Conservation (phyloP, 2,113 vertebrate species). For the Laterallus jamaicensis region DNA sequence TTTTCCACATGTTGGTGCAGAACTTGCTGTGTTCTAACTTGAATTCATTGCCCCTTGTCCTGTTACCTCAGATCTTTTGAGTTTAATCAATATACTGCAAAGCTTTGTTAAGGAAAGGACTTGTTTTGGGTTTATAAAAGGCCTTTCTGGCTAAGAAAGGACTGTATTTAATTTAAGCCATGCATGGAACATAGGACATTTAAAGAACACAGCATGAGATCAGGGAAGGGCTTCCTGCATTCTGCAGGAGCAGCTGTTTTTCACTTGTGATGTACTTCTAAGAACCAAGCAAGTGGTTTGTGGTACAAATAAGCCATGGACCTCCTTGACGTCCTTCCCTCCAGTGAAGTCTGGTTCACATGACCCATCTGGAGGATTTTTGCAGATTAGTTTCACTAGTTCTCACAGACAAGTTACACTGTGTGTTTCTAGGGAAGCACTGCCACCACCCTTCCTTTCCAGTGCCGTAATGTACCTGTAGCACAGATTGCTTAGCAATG, state of each 20-base stretch:
- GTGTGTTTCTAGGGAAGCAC: background rate
- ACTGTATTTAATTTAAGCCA: background rate
- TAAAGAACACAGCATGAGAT: background rate
- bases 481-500: background rate
- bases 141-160: background rate
- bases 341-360: background rate
- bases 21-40: too few species aligned
- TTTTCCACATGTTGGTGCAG: too few species aligned
- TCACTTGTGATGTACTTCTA: background rate
- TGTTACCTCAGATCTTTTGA: background rate
- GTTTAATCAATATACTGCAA: background rate
- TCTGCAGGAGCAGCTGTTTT: background rate
- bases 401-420: background rate
- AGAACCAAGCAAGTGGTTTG: background rate
- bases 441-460: background rate
- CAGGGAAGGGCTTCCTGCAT: background rate
- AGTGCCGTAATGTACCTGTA: background rate
- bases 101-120: background rate
- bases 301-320: background rate
- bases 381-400: background rate
- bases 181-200: background rate
- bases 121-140: background rate
- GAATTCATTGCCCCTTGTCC: too few species aligned
- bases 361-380: background rate
- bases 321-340: background rate